Conservation (phyloP, 1,140 invertebrate genomes). For the Palaemon carinicauda region DNA sequence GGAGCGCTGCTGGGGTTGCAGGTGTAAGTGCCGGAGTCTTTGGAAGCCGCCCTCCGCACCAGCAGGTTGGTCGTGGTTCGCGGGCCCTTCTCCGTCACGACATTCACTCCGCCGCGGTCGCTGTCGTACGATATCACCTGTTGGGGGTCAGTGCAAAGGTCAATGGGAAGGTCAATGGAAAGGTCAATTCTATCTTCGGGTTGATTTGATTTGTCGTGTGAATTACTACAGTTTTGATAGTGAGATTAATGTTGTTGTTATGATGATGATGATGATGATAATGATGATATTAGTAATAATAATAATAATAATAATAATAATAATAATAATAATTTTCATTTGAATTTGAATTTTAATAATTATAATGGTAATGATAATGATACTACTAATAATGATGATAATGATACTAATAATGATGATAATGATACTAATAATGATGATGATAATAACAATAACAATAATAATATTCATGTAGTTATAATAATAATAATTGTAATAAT, state of each 20-base stretch:
- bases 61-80: constrained; percentile 58
- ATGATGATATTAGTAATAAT: background rate
- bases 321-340: background rate
- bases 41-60: constrained; percentile 50
- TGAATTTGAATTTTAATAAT: no score
- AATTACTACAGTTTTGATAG: background rate
- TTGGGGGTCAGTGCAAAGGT: no score
- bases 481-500: background rate
- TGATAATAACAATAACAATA: background rate
- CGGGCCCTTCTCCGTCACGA: constrained; percentile 66
- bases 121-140: constrained; percentile 59
- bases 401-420: background rate
- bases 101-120: constrained; percentile 58
- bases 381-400: background rate
- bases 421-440: background rate
- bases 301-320: background rate
- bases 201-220: no score
- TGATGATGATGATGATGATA: background rate
- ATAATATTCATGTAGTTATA: no score
- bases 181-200: no score
- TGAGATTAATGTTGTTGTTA: background rate
- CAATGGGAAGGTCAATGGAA: background rate
- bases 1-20: constrained; percentile 59
- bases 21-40: constrained; percentile 58
- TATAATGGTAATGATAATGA: background rate